Base-by-base conservation (phyloP, 2,888 invertebrate species). In the Drosophila sordidula region DNA sequence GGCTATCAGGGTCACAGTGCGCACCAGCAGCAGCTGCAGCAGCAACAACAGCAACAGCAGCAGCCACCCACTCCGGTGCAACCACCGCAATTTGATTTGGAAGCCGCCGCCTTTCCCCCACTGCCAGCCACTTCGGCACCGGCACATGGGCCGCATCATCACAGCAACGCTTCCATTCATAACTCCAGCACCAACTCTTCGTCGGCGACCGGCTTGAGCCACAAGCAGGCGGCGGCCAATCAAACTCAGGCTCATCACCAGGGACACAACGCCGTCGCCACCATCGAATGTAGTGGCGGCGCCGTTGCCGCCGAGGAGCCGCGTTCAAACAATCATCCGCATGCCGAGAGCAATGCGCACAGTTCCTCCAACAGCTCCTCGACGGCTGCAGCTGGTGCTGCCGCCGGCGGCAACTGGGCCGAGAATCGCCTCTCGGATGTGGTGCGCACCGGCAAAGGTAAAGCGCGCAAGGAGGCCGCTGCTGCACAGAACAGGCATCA, bases 71-170 rank as follows among this genome's bases (percentile, higher is more conserved):
- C 82, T 56, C 89, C 93, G 51, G 92, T 93, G 69, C 93, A 91
- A 93, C 91, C 94, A 67, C 94, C 94, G 41, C 95, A 95, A 90
- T 96, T 96, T 92, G 96, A 96, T 92, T 93, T 96, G 82, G 96
- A 96, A 92, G 95, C 95, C 64, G 94, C 95, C 55, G 95, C 96
- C 57, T 96, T 96, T 91, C 96, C 96, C 73, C 96, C 96, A 65
- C 93, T 96, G 89, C 96, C 96, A 69, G 96, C 96, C 49, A 77
- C 82, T n/a, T 87, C 89, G 58, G 87, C 82, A 16, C 77, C 77
- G 49, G 68, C 80, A 50, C 80, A 72, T 64, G 57, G 54, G 14
- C 54, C 61, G 16, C 80, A 72, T 45, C 80, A 75, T 45, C 49
- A 62, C 75, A 78, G 63, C 72, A 75, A 62, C 36, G 50, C 75